Percentiles rank a stretch among this genome's conserved stretches.
Conservation (phyloP, 2,113 vertebrate species). For the Rhynchopsitta pachyrhyncha region DNA sequence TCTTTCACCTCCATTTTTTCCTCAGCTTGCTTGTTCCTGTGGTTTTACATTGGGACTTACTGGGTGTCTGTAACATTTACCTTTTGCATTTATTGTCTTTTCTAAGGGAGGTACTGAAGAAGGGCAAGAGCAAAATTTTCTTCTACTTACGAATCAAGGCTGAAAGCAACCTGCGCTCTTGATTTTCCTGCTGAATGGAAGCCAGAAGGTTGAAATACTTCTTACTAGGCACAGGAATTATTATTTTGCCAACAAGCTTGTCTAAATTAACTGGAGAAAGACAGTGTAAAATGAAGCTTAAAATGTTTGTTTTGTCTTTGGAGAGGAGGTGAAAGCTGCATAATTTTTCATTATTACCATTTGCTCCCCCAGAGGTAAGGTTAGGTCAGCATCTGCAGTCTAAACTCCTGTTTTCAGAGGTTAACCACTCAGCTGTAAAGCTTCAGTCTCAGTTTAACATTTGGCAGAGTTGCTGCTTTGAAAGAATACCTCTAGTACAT, state of each 20-base stretch:
- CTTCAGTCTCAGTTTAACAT: slow-evolving; percentile 44
- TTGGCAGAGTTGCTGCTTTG: slow-evolving; percentile 26
- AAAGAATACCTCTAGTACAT: slow-evolving; percentile 16
- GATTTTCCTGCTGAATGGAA: neutral
- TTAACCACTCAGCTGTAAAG: slow-evolving; percentile 46
- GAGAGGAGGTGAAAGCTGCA: neutral
- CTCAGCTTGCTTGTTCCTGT: neutral
- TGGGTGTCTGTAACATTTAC: neutral
- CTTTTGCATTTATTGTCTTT: neutral
- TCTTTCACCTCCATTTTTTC: neutral
- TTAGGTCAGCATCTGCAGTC: slow-evolving; percentile 24
- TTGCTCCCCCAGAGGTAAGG: neutral
- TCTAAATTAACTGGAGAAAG: slow-evolving; percentile 1
- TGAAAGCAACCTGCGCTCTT: neutral
- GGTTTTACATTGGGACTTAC: neutral
- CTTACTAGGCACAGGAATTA: neutral
- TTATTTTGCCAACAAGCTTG: neutral
- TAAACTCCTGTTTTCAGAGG: slow-evolving; percentile 42
- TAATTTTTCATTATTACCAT: slow-evolving; percentile 28
- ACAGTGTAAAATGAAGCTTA: neutral
- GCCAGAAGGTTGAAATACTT: neutral
- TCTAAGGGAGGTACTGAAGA: neutral
- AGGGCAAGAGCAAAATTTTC: neutral
- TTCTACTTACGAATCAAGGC: neutral
- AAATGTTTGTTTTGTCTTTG: slow-evolving; percentile 16